Evolutionary conservation across 2,888 invertebrate genomes (phyloP).

Genomic region (Acanthosepion lycidas): DNA sequence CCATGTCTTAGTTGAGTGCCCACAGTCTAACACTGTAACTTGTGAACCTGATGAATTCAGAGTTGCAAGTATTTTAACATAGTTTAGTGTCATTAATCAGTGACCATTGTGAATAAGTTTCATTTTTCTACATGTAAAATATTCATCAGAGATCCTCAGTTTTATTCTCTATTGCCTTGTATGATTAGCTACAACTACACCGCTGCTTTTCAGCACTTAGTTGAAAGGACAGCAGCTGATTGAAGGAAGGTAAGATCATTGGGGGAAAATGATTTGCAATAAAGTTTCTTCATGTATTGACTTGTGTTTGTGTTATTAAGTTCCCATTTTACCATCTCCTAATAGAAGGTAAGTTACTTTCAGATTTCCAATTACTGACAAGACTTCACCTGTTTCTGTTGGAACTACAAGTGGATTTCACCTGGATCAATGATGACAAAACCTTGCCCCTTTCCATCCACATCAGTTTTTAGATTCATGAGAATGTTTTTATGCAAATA

Average conservation of each 20-base stretch:
- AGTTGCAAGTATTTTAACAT: conserved; percentile 38
- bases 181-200: conserved; percentile 35
- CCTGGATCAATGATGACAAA: not conserved
- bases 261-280: conserved; percentile 45
- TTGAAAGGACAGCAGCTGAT: conserved; percentile 36
- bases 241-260: conserved; percentile 48
- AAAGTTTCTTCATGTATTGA: conserved; percentile 48
- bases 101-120: conserved; percentile 47
- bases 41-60: conserved; percentile 41
- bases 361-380: not conserved
- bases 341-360: conserved; percentile 43
- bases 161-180: conserved; percentile 45
- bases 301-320: conserved; percentile 46
- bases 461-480: not conserved
- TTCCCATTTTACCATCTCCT: not conserved
- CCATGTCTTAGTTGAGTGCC: conserved; percentile 41
- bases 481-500: not conserved
- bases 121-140: conserved; percentile 46
- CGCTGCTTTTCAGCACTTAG: conserved; percentile 44
- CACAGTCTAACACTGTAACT: conserved; percentile 36
- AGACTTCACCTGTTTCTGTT: not conserved
- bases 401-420: not conserved
- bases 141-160: conserved; percentile 45
- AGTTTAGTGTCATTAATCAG: conserved; percentile 47
- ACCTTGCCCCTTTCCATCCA: not conserved